A percentile compares a stretch with the other conserved stretches of the same genome.
Conservation (phyloP, 2,113 vertebrate genomes). For the Sylvicapra grimmia region DNA sequence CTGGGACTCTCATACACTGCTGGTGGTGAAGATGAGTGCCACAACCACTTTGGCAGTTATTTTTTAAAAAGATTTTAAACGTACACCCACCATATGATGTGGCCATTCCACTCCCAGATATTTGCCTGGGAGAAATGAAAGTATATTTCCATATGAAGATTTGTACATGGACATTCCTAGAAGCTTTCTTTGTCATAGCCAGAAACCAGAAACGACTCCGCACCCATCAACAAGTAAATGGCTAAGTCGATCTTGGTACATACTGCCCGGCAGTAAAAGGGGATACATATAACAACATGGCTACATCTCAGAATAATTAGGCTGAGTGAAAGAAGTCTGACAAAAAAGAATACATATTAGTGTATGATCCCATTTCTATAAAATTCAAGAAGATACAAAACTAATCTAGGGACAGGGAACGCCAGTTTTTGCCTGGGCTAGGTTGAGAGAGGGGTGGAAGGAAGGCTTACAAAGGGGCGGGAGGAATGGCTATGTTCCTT, state of each 20-base stretch:
- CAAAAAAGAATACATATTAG: neutral
- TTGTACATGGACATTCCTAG: neutral
- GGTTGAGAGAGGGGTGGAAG: neutral
- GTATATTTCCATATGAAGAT: neutral
- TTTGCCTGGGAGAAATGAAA: neutral
- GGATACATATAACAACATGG: neutral
- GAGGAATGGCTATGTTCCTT: neutral
- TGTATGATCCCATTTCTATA: neutral
- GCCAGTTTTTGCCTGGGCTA: neutral
- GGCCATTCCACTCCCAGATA: neutral
- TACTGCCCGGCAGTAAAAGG: neutral
- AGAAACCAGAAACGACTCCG: neutral
- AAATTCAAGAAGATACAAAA: neutral
- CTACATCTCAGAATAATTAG: neutral
- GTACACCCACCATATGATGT: neutral
- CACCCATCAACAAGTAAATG: neutral
- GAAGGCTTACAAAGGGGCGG: neutral
- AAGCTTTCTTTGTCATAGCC: neutral
- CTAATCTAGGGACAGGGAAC: neutral
- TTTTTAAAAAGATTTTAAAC: neutral
- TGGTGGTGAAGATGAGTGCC: neutral
- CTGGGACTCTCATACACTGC: neutral
- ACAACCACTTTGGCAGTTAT: neutral
- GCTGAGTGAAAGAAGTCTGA: neutral
- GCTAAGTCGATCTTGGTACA: neutral